Evolutionary conservation across 2,113 vertebrate genomes (phyloP), one percentile per base, ranked within the genome.

Genomic region (Xiphophorus maculatus): DNA sequence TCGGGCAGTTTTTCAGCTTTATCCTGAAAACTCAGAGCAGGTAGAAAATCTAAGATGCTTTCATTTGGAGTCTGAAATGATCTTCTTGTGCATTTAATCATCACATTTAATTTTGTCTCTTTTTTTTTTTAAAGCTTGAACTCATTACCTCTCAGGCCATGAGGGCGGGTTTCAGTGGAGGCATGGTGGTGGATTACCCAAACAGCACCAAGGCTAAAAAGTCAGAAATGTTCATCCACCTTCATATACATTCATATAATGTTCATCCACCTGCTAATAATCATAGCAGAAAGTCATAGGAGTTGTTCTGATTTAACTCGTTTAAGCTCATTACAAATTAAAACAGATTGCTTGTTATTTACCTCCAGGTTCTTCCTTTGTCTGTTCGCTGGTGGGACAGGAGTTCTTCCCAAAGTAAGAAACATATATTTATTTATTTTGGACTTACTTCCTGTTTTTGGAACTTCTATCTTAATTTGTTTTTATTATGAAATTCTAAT

Each of bases 121-220:
- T 69, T 69, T 60, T 69, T 60, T 78, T 58, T 69, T 63, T 63
- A 25, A 85, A 99, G 98, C 83, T 99, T 87, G 97, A 99, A 86
- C 91, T 99, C 77, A 97, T 99, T 82, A 98, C 97, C 0, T 73
- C 94, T 2, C 98, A 99, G 83, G 97, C 97, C 42, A 99, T 97
- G 91, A 96, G 84, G 85, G 97, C 97, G 0, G 98, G 98, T 58
- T 99, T 99, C 88, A 96, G 95, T 0, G 97, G 97, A 0, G 97
- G 98, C 1, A 95, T 99, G 95, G 97, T 99, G 79, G 95, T 99
- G n/a, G 98, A 99, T 90, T 99, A 96, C 73, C 97, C 98, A 80
- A 98, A 99, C 95, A 99, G 97, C 2, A 88, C 94, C 89, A 98
- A 97, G 88, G 98, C 97, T 5, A 99, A 99, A 89, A 99, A 99